Conservation (phyloP, 1,140 invertebrate genomes). For the Pollicipes pollicipes region DNA sequence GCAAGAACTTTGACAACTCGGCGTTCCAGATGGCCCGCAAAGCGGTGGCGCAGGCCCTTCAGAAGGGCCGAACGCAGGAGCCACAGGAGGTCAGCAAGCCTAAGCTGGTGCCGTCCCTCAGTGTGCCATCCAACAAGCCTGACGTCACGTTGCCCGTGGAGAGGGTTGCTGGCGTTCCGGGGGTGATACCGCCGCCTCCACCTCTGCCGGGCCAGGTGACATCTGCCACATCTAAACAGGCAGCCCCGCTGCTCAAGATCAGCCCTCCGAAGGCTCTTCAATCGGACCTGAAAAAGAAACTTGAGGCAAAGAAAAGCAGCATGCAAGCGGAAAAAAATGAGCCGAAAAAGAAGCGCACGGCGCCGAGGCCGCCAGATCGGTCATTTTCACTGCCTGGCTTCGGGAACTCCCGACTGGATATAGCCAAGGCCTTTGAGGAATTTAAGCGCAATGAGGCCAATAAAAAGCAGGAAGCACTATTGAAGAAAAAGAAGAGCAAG, state of each 20-base stretch:
- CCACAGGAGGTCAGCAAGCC: not conserved
- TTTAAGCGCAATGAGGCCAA: not conserved
- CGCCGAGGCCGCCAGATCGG: not conserved
- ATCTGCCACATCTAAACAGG: too few species aligned
- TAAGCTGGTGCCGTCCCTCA: not conserved
- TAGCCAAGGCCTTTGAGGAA: not conserved
- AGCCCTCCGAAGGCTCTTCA: not conserved
- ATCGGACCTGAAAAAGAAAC: not conserved
- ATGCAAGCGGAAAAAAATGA: not conserved
- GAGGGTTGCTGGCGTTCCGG: not conserved
- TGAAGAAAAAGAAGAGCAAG: not conserved
- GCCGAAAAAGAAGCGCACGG: not conserved
- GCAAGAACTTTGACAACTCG: not conserved
- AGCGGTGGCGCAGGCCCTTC: not conserved
- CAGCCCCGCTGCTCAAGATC: too few species aligned
- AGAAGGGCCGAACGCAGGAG: not conserved
- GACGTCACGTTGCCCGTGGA: not conserved
- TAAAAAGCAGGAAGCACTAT: not conserved
- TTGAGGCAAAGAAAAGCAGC: not conserved
- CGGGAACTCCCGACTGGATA: not conserved
- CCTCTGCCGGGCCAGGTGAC: not conserved
- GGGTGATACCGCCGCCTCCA: not conserved
- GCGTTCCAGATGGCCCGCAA: not conserved
- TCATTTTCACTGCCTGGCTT: not conserved
- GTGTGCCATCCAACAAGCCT: not conserved